Evolutionary conservation across 2,797 vertebrate genomes (phyloP).

Genomic region (Gorsachius magnificus): DNA sequence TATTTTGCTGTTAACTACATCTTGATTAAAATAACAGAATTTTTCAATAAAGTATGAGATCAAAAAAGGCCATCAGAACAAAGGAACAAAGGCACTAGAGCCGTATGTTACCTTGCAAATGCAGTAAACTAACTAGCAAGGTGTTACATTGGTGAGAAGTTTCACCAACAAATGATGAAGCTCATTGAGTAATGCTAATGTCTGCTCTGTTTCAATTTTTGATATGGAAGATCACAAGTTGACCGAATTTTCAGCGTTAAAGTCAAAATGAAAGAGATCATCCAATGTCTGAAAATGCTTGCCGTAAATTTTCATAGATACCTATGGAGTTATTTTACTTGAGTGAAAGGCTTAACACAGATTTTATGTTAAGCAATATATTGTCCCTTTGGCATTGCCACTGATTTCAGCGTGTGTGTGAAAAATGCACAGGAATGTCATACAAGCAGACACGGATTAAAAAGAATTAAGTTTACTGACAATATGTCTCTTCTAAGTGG

Average conservation of each 20-base stretch:
- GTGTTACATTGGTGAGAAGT: fast-evolving
- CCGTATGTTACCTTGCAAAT: background rate
- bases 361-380: background rate
- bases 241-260: background rate
- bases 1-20: background rate
- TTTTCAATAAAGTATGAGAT: background rate
- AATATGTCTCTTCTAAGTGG: conserved; percentile 29
- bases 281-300: background rate
- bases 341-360: background rate
- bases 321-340: background rate
- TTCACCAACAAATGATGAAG: background rate
- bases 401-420: background rate
- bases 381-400: background rate
- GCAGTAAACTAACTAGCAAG: background rate
- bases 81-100: background rate
- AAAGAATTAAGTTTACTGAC: conserved; percentile 42
- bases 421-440: background rate
- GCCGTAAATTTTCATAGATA: background rate
- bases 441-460: background rate
- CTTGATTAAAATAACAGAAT: background rate
- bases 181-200: background rate
- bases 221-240: background rate
- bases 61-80: background rate
- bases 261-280: background rate
- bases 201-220: background rate